Evolutionary conservation across 2,888 invertebrate species (phyloP).

Genomic region (Epinotia demarniana): DNA sequence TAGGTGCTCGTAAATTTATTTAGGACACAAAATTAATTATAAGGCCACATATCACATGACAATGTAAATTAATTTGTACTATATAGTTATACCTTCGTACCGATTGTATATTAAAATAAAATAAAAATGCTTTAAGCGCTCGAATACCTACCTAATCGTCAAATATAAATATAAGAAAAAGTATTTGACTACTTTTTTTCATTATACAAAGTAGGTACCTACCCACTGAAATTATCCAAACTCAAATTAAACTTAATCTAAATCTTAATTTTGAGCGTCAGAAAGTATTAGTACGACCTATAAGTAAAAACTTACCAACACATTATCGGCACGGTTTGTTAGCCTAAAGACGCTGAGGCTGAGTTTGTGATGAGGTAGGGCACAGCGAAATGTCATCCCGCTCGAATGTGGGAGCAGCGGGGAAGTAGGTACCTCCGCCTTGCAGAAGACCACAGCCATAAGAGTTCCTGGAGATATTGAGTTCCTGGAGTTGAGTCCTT

Average conservation of each 20-base stretch:
- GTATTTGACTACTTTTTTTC: background rate
- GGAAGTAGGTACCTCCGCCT: too few relatives aligned
- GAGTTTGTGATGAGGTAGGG: too few relatives aligned
- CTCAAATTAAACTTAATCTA: background rate
- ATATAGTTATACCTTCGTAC: conserved; percentile 69
- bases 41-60: conserved; percentile 74
- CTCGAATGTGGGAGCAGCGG: too few relatives aligned
- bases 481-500: too few relatives aligned
- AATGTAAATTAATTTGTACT: conserved; percentile 79
- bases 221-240: background rate
- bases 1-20: conserved; percentile 64
- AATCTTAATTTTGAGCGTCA: too few relatives aligned
- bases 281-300: too few relatives aligned
- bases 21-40: conserved; percentile 46
- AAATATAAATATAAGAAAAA: conserved; percentile 60
- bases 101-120: conserved; percentile 66
- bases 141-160: conserved; percentile 51
- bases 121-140: conserved; percentile 60
- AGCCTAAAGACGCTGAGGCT: too few relatives aligned
- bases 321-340: too few relatives aligned
- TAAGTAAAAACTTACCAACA: too few relatives aligned
- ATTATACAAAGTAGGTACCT: background rate
- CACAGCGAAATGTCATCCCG: too few relatives aligned
- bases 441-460: too few relatives aligned
- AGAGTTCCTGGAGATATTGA: too few relatives aligned